Evolutionary conservation across 1,140 invertebrate genomes (phyloP).

Genomic region (Solen grandis): DNA sequence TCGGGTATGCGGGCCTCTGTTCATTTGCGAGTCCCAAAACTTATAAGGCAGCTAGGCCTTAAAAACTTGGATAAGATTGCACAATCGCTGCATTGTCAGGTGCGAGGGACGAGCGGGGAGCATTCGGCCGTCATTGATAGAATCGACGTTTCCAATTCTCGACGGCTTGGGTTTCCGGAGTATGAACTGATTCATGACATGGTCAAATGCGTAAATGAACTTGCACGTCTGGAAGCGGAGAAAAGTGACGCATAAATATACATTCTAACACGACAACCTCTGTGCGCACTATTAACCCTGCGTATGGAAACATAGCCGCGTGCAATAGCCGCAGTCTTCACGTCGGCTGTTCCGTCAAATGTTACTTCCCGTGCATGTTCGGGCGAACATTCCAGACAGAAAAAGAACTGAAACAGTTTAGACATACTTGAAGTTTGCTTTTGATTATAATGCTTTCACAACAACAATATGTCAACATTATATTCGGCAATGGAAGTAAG

Average conservation of each 20-base stretch:
- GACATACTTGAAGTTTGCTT: no score
- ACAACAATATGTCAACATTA: no score
- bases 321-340: no score
- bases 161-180: slow-evolving; percentile 23
- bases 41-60: not conserved
- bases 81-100: slow-evolving; percentile 12
- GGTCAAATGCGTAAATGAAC: not conserved
- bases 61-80: slow-evolving; percentile 1
- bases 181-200: slow-evolving; percentile 17
- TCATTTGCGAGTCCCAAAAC: slow-evolving; percentile 24
- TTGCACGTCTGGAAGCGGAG: slow-evolving; percentile 2
- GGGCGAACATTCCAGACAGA: no score
- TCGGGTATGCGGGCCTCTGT: slow-evolving; percentile 30
- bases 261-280: not conserved
- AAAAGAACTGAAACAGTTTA: no score
- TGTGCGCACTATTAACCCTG: no score
- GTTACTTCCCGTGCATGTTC: no score
- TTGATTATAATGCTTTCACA: no score
- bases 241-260: not conserved
- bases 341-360: no score
- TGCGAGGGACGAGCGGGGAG: slow-evolving; percentile 24
- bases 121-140: slow-evolving; percentile 1
- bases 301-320: no score
- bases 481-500: no score
- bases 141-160: slow-evolving; percentile 23